Evolutionary conservation across 2,113 vertebrate genomes (phyloP), one percentile per base, ranked within the genome.

Genomic region (Scortum barcoo): DNA sequence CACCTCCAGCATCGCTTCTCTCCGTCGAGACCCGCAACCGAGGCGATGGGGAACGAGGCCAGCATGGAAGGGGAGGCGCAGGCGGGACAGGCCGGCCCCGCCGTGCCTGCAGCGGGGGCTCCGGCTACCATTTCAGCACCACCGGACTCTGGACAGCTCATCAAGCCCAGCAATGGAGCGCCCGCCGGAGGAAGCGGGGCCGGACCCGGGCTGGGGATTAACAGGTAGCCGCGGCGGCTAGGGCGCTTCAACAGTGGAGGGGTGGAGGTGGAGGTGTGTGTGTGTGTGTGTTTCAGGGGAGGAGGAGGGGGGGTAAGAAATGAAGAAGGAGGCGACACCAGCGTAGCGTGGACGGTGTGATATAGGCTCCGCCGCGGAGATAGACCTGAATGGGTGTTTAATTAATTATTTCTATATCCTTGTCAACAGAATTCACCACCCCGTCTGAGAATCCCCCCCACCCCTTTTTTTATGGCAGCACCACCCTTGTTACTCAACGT

Each of bases 51-150:
- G 89, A 96, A 96, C 90, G 95, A 96, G 91, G 95, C 92, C 88
- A 96, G 95, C 28, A 89, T 94, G 81, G 95, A 96, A 70, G 95
- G 94, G 87, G 95, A 95, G 90, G 93, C 90, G 73, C 94, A 94
- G 85, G 89, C 92, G 88, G 95, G 93, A 63, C 95, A 94, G 88
- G 48, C 93, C 84, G 95, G 94, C 86, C 80, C 93, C 88, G 93
- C 93, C 84, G 91, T 92, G 63, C 92, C 94, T 80, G 83, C 92
- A 71, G 90, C 94, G 17, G 94, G 92, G 87, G 92, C 94, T 95
- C 91, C 94, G 94, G 90, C 92, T 95, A 94, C 95, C 94, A 93
- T 94, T 96, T 96, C 95, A 96, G 95, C 95, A 96, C 95, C 95
- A 88, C 70, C 95, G 93, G 95, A 93, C 92, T 91, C 94, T 93